These are phyloP conservation scores for Drosophila guanche DNA, from an alignment of 1,140 invertebrate genomes.

Conservation along the genomic window DNA sequence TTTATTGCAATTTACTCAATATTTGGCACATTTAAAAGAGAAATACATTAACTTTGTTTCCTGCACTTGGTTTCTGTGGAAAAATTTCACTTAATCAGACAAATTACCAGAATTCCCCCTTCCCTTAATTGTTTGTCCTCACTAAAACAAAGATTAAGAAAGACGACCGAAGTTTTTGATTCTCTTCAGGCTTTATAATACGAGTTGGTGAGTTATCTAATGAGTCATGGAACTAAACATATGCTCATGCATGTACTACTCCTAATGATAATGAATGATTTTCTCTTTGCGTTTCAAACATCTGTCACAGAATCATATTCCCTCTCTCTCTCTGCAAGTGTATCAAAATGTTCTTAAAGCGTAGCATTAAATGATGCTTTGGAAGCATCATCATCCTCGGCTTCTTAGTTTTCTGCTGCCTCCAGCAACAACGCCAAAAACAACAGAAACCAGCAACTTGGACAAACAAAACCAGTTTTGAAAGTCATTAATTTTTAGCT, in stretches of 20 bases:
- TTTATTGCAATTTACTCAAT: conserved; percentile 60
- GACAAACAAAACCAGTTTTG: conserved; percentile 71
- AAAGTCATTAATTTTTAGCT: conserved; percentile 70
- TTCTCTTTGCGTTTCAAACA: too few species aligned
- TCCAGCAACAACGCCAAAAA: conserved; percentile 26
- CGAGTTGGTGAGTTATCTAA: too few species aligned
- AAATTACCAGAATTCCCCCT: conserved; percentile 60
- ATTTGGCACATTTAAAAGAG: conserved; percentile 52
- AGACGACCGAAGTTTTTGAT: too few species aligned
- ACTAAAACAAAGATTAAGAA: too few species aligned
- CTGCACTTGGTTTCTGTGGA: conserved; percentile 67
- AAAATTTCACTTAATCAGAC: conserved; percentile 80
- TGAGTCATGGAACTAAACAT: too few species aligned
- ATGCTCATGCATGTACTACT: too few species aligned
- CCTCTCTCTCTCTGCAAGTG: conserved; percentile 4
- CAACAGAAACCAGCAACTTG: conserved; percentile 24
- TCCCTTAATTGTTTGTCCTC: too few species aligned
- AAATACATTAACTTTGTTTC: conserved; percentile 29
- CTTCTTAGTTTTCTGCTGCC: conserved; percentile 24
- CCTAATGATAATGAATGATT: too few species aligned
- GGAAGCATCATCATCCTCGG: conserved; percentile 35
- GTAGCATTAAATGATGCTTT: conserved; percentile 51
- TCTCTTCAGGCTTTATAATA: too few species aligned
- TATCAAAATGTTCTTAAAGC: too few species aligned
- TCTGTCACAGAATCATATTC: too few species aligned